Base-by-base conservation (phyloP, 2,113 vertebrate species). In the Upupa epops region DNA sequence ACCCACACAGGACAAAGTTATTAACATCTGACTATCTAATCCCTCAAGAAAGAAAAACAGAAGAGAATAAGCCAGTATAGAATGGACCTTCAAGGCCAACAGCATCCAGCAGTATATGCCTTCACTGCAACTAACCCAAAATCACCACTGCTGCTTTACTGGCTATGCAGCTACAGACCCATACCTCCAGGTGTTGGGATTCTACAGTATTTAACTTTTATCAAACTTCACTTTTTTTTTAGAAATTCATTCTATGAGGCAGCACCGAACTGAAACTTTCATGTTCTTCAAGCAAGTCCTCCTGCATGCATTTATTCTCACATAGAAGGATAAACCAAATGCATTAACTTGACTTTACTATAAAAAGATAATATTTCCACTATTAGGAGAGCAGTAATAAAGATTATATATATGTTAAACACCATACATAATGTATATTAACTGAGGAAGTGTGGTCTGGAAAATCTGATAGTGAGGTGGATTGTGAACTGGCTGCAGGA, bases 231-330 rank as follows among this genome's bases (percentile, higher is more conserved):
- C 1, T 29, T 18, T 29, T 26, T 64, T 17, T 36, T 76, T 25
- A 66, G 13, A 54, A 70, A 42, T 11, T 19, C 48, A 1, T 26
- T 73, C 25, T 60, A 12, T 0, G 0, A 55, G 9, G 16, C 8
- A 58, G 17, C 3, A 15, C 10, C 2, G 0, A n/a, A 65, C 26
- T 36, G 29, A 10, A 45, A n/a, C 17, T 32, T 51, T 13, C 19
- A 34, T 17, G 31, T 8, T 26, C 12, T 31, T 77, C 52, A 46
- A 37, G 29, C 14, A 86, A 51, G 5, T 22, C n/a, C 19, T 79
- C n/a, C 42, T 13, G 5, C 13, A 59, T 22, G 5, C 13, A 59
- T 22, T 79, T 79, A 82, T 56, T 81, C 25, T 74, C 60, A 77
- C 13, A 31, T 9, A 34, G 55, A 64, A 48, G 4, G 8, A 25